Evolutionary conservation across 2,113 vertebrate species (phyloP), one percentile per base, ranked within the genome.

Genomic region (Phasianus colchicus): DNA sequence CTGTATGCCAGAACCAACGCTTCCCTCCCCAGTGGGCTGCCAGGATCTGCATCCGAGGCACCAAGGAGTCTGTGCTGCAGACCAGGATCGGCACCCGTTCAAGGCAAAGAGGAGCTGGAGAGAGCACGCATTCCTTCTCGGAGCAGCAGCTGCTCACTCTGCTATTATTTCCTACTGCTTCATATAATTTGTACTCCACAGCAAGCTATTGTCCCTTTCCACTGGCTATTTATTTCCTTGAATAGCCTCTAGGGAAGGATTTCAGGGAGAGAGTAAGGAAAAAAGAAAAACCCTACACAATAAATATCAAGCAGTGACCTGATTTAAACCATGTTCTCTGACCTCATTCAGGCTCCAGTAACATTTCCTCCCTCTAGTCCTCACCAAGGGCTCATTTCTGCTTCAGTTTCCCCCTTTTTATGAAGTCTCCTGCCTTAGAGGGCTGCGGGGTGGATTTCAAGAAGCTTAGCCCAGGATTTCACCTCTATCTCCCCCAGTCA

Each of bases 111-210:
- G 83, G 78, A 96, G 79, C 47, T 43, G 69, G 69, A 81, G 83
- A 86, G 72, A 74, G 40, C 42, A 5, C 11, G 48, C 94, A 92
- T 92, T 95, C 85, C 64, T 95, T 92, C 82, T 92, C 1, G 0
- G 82, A 64, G 89, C 27, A 91, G 89, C 91, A 96, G 95, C 94
- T 93, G 91, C 91, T 91, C 87, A 64, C 92, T 93, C 93, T 91
- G 89, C 94, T 95, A 95, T 95, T 96, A 96, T 97, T 97, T 97
- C 91, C 94, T 96, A 96, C 94, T 74, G 85, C 91, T 95, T 96
- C 95, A 83, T 96, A 95, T 95, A 96, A 97, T 97, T 95, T 95
- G 93, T 93, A 88, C 87, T 95, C 96, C 89, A 83, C 93, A 95
- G 91, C 83, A 91, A 95, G 82, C 91, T 95, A 93, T 93, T 95